A percentile compares a stretch with the other conserved stretches of the same genome.
phyloP scores from a whole-genome alignment of 92 coral and sea anemone species.

The Zoanthus solanderi region DNA sequence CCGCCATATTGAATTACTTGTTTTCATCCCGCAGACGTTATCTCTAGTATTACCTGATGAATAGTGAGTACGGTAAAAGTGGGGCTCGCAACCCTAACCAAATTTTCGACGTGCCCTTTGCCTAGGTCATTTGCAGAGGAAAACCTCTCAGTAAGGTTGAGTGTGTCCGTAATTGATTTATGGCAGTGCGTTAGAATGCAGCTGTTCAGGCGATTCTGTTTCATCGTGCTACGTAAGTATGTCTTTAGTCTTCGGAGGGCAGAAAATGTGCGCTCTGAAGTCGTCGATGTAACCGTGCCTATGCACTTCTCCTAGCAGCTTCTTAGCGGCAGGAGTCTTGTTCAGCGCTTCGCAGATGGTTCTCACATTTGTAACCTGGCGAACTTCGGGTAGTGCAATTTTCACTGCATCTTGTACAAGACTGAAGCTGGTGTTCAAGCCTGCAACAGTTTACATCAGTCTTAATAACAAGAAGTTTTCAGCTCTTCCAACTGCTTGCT shows the following conservation, averaged over 20 bases:
- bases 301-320: conserved; percentile 6
- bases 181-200: neutral
- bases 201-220: neutral
- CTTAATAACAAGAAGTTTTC: conserved; percentile 24
- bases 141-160: too few relatives aligned
- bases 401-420: conserved; percentile 44
- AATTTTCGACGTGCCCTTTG: too few relatives aligned
- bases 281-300: neutral
- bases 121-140: too few relatives aligned
- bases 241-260: neutral
- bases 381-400: neutral
- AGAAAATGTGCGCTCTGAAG: too few relatives aligned
- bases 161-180: neutral
- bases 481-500: conserved; percentile 20
- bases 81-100: too few relatives aligned
- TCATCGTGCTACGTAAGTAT: neutral
- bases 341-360: conserved; percentile 29
- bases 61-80: too few relatives aligned
- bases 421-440: conserved; percentile 50
- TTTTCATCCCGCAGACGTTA: too few relatives aligned
- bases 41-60: too few relatives aligned
- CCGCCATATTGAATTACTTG: too few relatives aligned
- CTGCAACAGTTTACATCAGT: conserved; percentile 45
- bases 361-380: conserved; percentile 21
- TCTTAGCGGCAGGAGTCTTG: conserved; percentile 13